phyloP scores from a whole-genome alignment of 2,888 invertebrate genomes.

The Hylaea fasciaria region DNA sequence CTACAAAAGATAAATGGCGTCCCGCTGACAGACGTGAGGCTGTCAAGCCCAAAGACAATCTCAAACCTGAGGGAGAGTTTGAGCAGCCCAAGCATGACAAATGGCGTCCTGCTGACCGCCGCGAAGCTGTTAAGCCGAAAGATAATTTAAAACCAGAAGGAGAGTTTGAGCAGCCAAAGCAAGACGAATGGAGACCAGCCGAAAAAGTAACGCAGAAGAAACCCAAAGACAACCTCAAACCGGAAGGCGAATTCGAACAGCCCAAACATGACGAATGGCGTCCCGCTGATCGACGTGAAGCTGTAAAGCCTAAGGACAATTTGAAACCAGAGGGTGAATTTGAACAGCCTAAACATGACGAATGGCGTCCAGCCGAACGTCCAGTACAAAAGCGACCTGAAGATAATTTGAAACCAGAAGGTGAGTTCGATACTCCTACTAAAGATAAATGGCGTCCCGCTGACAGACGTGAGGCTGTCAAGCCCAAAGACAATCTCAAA shows the following conservation, averaged over 20 bases:
- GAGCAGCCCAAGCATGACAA: slow-evolving; percentile 66
- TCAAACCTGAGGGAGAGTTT: slow-evolving; percentile 78
- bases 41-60: slow-evolving; percentile 61
- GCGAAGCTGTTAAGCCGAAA: slow-evolving; percentile 54
- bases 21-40: slow-evolving; percentile 64
- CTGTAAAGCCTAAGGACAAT: slow-evolving; percentile 78
- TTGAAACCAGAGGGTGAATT: slow-evolving; percentile 83
- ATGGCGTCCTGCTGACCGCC: slow-evolving; percentile 56
- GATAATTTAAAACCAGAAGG: slow-evolving; percentile 87
- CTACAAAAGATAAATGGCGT: slow-evolving; percentile 64
- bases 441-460: slow-evolving; percentile 45
- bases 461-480: slow-evolving; percentile 15
- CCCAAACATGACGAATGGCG: slow-evolving; percentile 63
- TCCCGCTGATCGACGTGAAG: slow-evolving; percentile 62
- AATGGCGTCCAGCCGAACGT: slow-evolving; percentile 68
- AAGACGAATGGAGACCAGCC: slow-evolving; percentile 66
- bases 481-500: slow-evolving; percentile 74
- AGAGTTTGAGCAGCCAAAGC: slow-evolving; percentile 78
- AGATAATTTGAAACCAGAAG: slow-evolving; percentile 85
- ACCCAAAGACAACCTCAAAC: slow-evolving; percentile 74
- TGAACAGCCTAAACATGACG: slow-evolving; percentile 64
- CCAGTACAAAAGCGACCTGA: slow-evolving; percentile 59
- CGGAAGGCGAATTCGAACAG: slow-evolving; percentile 81
- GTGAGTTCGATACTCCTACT: slow-evolving; percentile 69
- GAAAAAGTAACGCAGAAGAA: slow-evolving; percentile 53